Percentiles rank a stretch among this genome's conserved stretches.
Evolutionary conservation across 2,113 vertebrate species (phyloP).

Genomic region (Eulemur rufifrons): DNA sequence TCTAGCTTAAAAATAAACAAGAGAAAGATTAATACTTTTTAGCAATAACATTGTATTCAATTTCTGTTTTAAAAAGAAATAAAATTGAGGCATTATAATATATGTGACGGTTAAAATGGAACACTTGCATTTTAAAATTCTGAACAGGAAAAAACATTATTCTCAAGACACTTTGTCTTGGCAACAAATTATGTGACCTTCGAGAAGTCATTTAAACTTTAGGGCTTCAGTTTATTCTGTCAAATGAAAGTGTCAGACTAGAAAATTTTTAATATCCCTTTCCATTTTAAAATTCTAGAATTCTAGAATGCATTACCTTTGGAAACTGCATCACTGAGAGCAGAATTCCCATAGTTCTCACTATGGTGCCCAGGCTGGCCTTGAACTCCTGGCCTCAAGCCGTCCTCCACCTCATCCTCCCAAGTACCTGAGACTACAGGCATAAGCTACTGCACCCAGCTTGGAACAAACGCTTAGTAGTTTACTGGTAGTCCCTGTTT

Average conservation of each 20-base stretch:
- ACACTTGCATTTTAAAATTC: slow-evolving; percentile 35
- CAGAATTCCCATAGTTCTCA: not conserved
- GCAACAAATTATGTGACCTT: not conserved
- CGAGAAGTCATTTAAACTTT: not conserved
- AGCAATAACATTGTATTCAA: slow-evolving; percentile 25
- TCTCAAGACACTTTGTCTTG: not conserved
- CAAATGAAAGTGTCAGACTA: not conserved
- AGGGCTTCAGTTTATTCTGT: slow-evolving; percentile 32
- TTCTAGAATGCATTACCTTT: not conserved
- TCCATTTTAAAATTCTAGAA: slow-evolving; percentile 12
- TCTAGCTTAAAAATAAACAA: slow-evolving; percentile 57
- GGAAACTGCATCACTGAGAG: not conserved
- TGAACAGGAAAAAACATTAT: not conserved
- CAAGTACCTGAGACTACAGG: no score
- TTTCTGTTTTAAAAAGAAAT: slow-evolving; percentile 46
- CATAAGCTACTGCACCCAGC: not conserved
- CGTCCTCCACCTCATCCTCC: no score
- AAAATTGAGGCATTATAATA: not conserved
- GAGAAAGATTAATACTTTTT: slow-evolving; percentile 39
- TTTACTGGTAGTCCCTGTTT: not conserved
- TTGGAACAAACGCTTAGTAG: not conserved
- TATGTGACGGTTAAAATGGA: slow-evolving; percentile 8
- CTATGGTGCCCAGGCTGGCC: no score
- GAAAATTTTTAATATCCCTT: not conserved
- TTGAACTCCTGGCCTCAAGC: no score